Evolutionary conservation across 2,888 invertebrate species (phyloP).

Genomic region (Andrena dorsata): DNA sequence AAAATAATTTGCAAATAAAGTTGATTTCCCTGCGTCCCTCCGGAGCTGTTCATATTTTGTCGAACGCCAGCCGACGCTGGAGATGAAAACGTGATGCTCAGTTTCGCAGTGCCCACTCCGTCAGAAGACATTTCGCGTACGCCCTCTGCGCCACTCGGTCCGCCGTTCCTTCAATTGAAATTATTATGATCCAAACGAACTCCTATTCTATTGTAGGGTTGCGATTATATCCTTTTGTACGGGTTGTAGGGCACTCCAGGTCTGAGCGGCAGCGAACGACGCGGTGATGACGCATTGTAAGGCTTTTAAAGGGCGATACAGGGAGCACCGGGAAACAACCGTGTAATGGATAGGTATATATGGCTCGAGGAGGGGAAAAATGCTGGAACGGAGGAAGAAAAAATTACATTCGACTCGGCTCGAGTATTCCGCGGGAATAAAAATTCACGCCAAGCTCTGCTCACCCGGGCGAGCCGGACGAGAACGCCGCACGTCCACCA

Average conservation of each 20-base stretch:
- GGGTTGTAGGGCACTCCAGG: constrained; percentile 82
- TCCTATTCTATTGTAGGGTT: constrained; percentile 84
- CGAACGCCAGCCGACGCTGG: not conserved
- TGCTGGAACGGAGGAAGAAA: constrained; percentile 44
- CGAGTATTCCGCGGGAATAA: constrained; percentile 42
- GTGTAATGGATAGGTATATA: constrained; percentile 82
- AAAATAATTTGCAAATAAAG: not conserved
- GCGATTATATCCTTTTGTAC: constrained; percentile 85
- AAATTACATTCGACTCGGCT: constrained; percentile 42
- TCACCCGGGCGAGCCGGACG: not conserved
- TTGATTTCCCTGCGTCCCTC: not conserved
- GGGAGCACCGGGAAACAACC: constrained; percentile 73
- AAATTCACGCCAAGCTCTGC: constrained; percentile 33
- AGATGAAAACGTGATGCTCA: constrained; percentile 42
- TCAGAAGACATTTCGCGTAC: constrained; percentile 62
- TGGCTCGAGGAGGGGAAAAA: constrained; percentile 50
- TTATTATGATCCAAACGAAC: constrained; percentile 85
- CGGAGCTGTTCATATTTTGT: constrained; percentile 9
- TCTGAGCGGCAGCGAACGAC: constrained; percentile 75
- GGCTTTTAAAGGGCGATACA: constrained; percentile 81
- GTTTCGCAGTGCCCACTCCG: constrained; percentile 44
- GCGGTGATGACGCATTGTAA: constrained; percentile 85
- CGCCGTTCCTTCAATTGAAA: constrained; percentile 81
- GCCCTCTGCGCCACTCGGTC: constrained; percentile 67
- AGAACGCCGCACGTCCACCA: not conserved